Percentiles rank a stretch among this genome's conserved stretches.
phyloP scores from a whole-genome alignment of 2,113 vertebrate genomes.

The Aviceda subcristata region DNA sequence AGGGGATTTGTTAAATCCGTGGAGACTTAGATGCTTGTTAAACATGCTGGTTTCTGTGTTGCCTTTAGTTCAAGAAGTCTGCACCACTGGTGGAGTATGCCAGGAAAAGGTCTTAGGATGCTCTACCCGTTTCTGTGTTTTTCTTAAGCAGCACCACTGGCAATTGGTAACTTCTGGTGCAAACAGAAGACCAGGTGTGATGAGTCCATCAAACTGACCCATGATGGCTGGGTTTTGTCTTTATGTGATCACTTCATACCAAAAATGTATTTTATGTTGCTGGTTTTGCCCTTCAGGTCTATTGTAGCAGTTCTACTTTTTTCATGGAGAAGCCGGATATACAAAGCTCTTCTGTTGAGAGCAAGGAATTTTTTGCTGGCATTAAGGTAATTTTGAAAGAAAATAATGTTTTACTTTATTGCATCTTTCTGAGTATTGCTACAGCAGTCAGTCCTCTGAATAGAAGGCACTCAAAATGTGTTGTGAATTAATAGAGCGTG shows the following conservation, averaged over 20 bases:
- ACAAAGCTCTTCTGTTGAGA: conserved; percentile 76
- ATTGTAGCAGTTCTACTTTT: conserved; percentile 84
- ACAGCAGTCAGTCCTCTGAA: neutral
- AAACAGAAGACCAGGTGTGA: neutral
- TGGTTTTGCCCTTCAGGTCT: conserved; percentile 73
- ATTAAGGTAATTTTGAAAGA: conserved; percentile 77
- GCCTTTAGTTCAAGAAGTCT: neutral
- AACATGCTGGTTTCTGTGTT: neutral
- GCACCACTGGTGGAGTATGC: neutral
- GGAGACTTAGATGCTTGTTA: neutral
- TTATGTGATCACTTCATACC: neutral
- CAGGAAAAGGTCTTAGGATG: neutral
- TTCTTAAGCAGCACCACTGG: neutral
- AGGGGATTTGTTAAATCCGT: neutral
- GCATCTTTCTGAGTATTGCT: neutral
- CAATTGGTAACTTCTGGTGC: neutral
- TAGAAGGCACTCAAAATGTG: neutral
- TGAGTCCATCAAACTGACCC: neutral
- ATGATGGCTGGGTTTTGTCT: neutral
- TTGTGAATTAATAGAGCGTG: neutral
- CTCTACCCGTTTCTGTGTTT: fast-evolving
- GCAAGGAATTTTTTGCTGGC: conserved; percentile 87
- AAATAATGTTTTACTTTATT: neutral
- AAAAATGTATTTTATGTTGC: neutral
- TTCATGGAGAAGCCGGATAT: conserved; percentile 79